phyloP scores from a whole-genome alignment of 2,888 invertebrate species.

The Baccha elongata region DNA sequence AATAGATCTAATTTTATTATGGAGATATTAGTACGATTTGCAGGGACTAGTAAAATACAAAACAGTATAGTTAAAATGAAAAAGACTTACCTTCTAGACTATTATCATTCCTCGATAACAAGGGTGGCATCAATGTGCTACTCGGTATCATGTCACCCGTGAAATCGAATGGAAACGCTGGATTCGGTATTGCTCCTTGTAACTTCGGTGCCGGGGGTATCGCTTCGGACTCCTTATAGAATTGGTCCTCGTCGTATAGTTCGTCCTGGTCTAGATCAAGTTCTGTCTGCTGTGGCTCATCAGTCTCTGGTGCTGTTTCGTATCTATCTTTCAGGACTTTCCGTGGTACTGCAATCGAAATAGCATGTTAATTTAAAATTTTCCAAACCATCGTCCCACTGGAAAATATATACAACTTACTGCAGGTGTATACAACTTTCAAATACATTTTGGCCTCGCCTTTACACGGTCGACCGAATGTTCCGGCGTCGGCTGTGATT shows the following conservation, averaged over 20 bases:
- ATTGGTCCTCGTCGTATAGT: conserved; percentile 84
- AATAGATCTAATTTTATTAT: no score
- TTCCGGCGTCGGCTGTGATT: conserved; percentile 90
- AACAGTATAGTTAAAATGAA: no score
- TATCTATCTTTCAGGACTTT: conserved; percentile 92
- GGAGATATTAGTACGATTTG: no score
- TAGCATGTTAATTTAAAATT: conserved; percentile 30
- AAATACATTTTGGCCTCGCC: conserved; percentile 91
- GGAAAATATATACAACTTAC: conserved; percentile 84
- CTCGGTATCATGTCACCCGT: conserved; percentile 75
- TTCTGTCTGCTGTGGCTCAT: conserved; percentile 86
- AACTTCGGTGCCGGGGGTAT: conserved; percentile 84
- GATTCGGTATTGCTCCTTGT: conserved; percentile 80
- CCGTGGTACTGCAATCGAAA: conserved; percentile 87
- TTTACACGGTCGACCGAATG: conserved; percentile 92
- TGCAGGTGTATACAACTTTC: conserved; percentile 94
- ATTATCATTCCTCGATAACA: conserved; percentile 79
- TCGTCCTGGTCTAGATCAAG: conserved; percentile 84
- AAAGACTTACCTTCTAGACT: conserved; percentile 79
- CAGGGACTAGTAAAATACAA: no score
- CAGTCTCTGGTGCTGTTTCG: conserved; percentile 90
- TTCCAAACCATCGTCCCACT: conserved; percentile 3
- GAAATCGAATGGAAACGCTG: conserved; percentile 77
- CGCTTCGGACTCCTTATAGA: conserved; percentile 84
- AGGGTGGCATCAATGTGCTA: conserved; percentile 79